Percentiles rank a stretch among this genome's conserved stretches.
Evolutionary conservation across 2,113 vertebrate genomes (phyloP).

Genomic region (Oreochromis tanganicae): DNA sequence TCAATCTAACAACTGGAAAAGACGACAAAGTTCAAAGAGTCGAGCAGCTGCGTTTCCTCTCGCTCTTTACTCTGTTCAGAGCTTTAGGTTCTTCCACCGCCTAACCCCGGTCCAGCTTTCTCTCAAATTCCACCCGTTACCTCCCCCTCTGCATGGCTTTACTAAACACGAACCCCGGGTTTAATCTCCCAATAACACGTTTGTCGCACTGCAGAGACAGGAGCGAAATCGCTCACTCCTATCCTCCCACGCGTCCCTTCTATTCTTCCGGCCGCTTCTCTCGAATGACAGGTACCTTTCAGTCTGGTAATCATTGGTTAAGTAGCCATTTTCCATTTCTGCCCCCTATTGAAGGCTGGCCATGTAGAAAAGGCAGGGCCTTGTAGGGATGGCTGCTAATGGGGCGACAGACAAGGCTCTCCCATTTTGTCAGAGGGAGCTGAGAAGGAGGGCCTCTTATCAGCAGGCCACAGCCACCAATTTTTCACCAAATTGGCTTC

Average conservation of each 20-base stretch:
- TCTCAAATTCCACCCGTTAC: background rate
- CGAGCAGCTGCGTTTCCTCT: background rate
- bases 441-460: constrained; percentile 77
- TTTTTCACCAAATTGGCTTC: constrained; percentile 67
- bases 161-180: constrained; percentile 80
- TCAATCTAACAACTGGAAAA: constrained; percentile 15
- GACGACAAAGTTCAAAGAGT: background rate
- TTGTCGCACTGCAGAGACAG: constrained; percentile 80
- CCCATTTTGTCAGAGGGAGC: constrained; percentile 68
- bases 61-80: background rate
- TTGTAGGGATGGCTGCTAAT: constrained; percentile 85
- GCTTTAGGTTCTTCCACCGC: background rate
- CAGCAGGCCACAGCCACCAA: constrained; percentile 78
- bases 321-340: constrained; percentile 85
- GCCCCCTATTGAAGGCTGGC: constrained; percentile 79
- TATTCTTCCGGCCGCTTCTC: constrained; percentile 68
- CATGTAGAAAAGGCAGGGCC: constrained; percentile 77
- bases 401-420: constrained; percentile 81
- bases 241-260: constrained; percentile 33
- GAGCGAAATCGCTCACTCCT: constrained; percentile 81
- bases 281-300: constrained; percentile 94
- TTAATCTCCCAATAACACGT: constrained; percentile 84
- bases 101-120: background rate
- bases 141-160: constrained; percentile 55
- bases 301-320: constrained; percentile 84